Evolutionary conservation across 2,797 vertebrate genomes (phyloP), one percentile per base, ranked within the genome.

Genomic region (Triplophysa bombifrons): DNA sequence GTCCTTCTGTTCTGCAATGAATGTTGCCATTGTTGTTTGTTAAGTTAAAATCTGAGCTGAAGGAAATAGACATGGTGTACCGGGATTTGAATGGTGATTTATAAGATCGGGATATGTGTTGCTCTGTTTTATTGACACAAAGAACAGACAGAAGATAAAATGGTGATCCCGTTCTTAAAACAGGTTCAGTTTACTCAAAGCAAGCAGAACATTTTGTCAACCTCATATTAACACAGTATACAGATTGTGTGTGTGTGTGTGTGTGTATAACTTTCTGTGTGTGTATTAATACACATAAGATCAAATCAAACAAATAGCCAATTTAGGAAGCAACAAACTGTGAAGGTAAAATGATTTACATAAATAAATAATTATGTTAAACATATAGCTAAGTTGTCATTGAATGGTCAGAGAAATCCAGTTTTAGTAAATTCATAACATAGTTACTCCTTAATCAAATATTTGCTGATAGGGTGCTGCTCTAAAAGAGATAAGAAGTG

Each of bases 381-480:
- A 65, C 51, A 72, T 81, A 84, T 60, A 88, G 44, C 2, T 46
- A 65, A 51, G 25, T 53, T 78, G 14, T 72, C 72, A 25, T 72
- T 83, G 65, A 83, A 78, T 88, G 60, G 75, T 83, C 76, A 77
- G 65, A 84, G 81, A 87, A n/a, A 72, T 79, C 25, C 63, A 72
- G 60, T 82, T 69, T 20, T 76, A 20, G 22, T 60, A 71, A 64
- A 55, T 66, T 17, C 3, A 67, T 50, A 68, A 48, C 53, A 9
- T 1, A 75, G 50, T 74, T 84, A 88, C 89, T 86, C 90, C 91
- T 80, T 90, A 66, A 72, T 87, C 87, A 90, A 91, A 93, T 92
- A 91, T 93, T 93, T 90, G 85, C 75, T 75, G 80, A 88, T 80
- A 83, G 87, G 91, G 90, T 58, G 86, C 73, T 72, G 78, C 76